These are phyloP conservation scores for Chaetodon trifasciatus DNA, from an alignment of 2,797 vertebrate species.

Conservation along the genomic window DNA sequence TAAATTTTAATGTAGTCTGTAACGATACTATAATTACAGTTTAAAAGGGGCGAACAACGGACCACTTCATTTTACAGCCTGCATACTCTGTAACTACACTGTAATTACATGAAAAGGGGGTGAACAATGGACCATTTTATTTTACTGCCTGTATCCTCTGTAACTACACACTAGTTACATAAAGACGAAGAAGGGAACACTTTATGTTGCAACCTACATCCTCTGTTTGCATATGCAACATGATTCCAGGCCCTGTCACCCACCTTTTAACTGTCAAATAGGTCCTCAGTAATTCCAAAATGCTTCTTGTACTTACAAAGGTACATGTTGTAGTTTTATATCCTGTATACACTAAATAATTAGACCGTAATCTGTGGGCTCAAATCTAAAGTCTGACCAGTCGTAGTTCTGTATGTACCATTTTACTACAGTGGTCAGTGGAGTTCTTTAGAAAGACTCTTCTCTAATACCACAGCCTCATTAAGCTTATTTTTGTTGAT, in stretches of 20 bases:
- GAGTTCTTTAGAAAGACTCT: constrained; percentile 3
- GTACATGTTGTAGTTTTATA: not conserved
- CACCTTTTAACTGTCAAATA: not conserved
- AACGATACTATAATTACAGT: not conserved
- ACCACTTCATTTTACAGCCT: not conserved
- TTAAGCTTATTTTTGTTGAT: constrained; percentile 39
- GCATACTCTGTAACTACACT: not conserved
- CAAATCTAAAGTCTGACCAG: not conserved
- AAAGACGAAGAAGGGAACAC: too few relatives aligned
- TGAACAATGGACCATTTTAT: not conserved
- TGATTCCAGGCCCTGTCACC: not conserved
- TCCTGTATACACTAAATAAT: not conserved
- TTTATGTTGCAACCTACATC: too few relatives aligned
- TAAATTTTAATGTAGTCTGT: not conserved
- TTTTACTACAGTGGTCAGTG: constrained; percentile 15
- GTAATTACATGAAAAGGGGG: not conserved
- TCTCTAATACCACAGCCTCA: constrained; percentile 21
- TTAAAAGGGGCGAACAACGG: not conserved
- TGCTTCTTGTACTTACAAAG: too few relatives aligned
- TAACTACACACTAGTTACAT: too few relatives aligned
- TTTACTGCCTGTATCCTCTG: not conserved
- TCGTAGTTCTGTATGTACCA: not conserved
- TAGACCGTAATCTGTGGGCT: not conserved
- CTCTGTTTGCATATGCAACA: not conserved
- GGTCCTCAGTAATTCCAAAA: not conserved